A percentile compares a stretch with the other conserved stretches of the same genome.
These are phyloP conservation scores for Dexiosoma caninum DNA, from an alignment of 2,888 invertebrate genomes.

Conservation along the genomic window DNA sequence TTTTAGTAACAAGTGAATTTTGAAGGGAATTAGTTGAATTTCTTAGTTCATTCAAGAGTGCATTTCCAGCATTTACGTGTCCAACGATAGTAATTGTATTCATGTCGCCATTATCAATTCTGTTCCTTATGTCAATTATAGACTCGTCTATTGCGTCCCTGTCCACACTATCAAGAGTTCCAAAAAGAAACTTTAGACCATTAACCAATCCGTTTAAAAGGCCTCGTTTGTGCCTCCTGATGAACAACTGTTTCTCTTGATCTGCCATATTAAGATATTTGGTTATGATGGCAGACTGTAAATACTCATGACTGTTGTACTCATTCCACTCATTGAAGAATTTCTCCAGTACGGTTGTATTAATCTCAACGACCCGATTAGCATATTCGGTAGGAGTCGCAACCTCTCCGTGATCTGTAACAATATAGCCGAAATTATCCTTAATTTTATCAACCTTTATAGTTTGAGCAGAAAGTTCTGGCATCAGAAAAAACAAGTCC, in stretches of 20 bases:
- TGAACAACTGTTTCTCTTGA: not conserved
- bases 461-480: not conserved
- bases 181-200: not conserved
- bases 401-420: not conserved
- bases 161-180: not conserved
- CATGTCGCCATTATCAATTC: not conserved
- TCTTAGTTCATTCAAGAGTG: conserved; percentile 6
- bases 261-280: not conserved
- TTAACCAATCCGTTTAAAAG: not conserved
- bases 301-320: not conserved
- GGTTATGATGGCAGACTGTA: not conserved
- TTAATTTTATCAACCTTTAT: not conserved
- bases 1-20: conserved; percentile 1
- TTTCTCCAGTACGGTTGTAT: not conserved
- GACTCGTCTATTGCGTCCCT: not conserved
- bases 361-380: conserved; percentile 7
- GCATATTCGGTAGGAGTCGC: not conserved
- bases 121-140: not conserved
- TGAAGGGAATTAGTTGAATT: conserved; percentile 21
- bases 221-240: not conserved
- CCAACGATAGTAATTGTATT: not conserved
- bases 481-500: not conserved
- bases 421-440: not conserved
- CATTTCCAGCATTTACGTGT: not conserved
- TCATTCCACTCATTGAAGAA: conserved; percentile 2